Base-by-base conservation (phyloP, 2,113 vertebrate genomes). In the Gorsachius goisagi region DNA sequence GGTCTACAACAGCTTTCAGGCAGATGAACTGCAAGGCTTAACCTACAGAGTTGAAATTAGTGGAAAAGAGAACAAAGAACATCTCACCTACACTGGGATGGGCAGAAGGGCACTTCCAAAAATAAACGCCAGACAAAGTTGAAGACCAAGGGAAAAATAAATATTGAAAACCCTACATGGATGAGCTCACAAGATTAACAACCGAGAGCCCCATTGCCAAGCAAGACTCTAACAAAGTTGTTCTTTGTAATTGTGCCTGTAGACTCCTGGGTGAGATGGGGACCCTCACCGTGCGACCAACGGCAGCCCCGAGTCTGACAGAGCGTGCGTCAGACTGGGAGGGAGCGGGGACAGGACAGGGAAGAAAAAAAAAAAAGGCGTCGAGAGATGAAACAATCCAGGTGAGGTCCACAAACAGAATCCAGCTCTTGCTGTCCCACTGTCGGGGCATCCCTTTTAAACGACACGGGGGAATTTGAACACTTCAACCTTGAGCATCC, bases 201-300 rank as follows among this genome's bases (percentile, higher is more conserved):
- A 32, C 24, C 0, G 6, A 32, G 10, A 45, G 23, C 19, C 39
- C 22, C 39, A 2, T 0, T 30, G 68, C 30, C 21, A 15, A 74
- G 41, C 30, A 45, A 15, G 69, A 66, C 8, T 9, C 32, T 27
- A 45, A 19, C 11, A 21, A 68, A 37, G 53, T 12, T 68, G 32
- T 16, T 49, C 19, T 6, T 59, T 14, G 5, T 4, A 66, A 67
- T 14, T 3, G 5, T 2, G 5, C 5, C 50, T 45, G 35, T 6
- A 82, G 52, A 49, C 12, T 19, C 59, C 49, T 53, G 49, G 60
- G 1, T 20, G 50, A 27, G 67, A 20, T 5, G n/a, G 64, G 68
- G 63, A 80, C 22, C 18, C 9, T 24, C 2, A 6, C 55, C 41
- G 55, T 45, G 67, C 13, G 33, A 87, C 64, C 72, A 72, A 52